Base-by-base conservation (phyloP, 1,140 invertebrate genomes). In the Hylyphantes graminicola region DNA sequence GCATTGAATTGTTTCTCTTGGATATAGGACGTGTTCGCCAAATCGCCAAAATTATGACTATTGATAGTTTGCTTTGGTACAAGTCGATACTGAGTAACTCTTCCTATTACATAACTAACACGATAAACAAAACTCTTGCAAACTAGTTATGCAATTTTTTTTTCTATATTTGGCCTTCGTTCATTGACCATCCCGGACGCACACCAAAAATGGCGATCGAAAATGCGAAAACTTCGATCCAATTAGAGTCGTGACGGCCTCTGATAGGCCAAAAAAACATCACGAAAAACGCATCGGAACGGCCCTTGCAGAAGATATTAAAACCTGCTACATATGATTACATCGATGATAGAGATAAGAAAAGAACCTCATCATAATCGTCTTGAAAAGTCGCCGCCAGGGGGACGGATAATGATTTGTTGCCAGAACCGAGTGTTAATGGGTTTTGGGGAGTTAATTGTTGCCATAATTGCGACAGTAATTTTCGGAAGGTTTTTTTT, bases 391-490 rank as follows among this genome's bases (percentile, higher is more conserved):
- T 57, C 48, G 75, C 75, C 75, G 63, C 15, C 54, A 77, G 63
- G 75, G 59, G 48, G 48, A 77, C 50, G 13, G 50, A 7, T 70
- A 68, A 70, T 79, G 77, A 79, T 79, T 79, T 79, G 77, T 79
- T 70, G 65, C 64, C 53, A n/a, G 53, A 55, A 54, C 77, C 77
- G 35, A 54, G 77, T 79, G 65, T 70, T 79, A 79, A 79, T 79
- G 77, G 77, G 77, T 68, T 79, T 79, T 68, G 65, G 19, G 35
- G 51, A 50, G 77, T 54, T 79, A 68, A 77, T 77, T 77, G 75
- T 77, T 51, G 21, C 61, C 51, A 54, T 77, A 77, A 77, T 77
- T 77, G 48, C 75, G 17, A 17, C 21, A 50, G 63, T 55, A 65
- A 17, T 51, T 63, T 76, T 77, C 35, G 35, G 35, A 35, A 35